These are phyloP conservation scores for Phalangium opilio DNA, from an alignment of 2,888 invertebrate genomes.

Conservation along the genomic window DNA sequence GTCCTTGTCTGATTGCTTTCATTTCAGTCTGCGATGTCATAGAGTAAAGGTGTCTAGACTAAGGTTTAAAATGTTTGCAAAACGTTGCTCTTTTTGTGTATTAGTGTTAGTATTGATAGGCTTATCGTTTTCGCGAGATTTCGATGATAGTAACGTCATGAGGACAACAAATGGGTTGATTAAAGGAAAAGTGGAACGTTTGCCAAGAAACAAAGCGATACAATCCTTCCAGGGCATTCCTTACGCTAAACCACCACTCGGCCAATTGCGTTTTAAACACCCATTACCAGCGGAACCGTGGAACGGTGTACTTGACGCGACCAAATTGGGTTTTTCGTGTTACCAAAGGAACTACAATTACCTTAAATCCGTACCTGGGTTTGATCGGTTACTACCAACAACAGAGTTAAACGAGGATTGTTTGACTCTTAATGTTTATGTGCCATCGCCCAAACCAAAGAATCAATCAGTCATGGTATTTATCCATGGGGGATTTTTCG, in stretches of 20 bases:
- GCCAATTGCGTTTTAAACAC: conserved; percentile 7
- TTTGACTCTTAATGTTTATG: conserved; percentile 64
- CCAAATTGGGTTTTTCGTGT: conserved; percentile 8
- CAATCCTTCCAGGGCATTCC: conserved; percentile 16
- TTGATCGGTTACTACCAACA: not conserved
- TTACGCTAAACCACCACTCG: conserved; percentile 12
- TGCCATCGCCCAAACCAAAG: conserved; percentile 37
- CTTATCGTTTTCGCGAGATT: no score
- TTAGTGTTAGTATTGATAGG: no score
- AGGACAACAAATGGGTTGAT: no score
- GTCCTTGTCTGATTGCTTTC: no score
- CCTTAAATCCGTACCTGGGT: conserved; percentile 2
- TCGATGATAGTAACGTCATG: no score
- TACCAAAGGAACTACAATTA: conserved; percentile 5
- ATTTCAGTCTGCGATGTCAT: no score
- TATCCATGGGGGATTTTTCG: conserved; percentile 27
- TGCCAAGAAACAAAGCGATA: conserved; percentile 1
- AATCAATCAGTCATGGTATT: conserved; percentile 52
- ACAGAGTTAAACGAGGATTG: conserved; percentile 47
- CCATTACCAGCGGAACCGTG: conserved; percentile 9
- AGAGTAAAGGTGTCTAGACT: no score
- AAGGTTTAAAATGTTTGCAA: no score
- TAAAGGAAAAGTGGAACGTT: no score
- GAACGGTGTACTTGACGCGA: conserved; percentile 7
- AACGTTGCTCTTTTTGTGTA: no score